These are phyloP conservation scores for Acipenser transmontanus DNA, from an alignment of 2,797 vertebrate genomes.

Conservation along the genomic window DNA sequence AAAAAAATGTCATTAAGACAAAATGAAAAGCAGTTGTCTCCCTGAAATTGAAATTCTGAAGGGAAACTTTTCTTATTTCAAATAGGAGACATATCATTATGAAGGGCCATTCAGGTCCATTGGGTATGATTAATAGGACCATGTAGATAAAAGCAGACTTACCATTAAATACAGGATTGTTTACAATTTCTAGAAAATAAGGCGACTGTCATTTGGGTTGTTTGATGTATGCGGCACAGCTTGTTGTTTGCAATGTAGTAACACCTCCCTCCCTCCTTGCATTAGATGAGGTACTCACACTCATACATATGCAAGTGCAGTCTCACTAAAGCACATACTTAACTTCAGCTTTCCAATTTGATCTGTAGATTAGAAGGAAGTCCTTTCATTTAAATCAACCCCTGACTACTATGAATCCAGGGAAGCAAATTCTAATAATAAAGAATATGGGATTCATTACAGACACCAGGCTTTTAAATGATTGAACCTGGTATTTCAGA, in stretches of 20 bases:
- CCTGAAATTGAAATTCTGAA: neutral
- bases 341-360: neutral
- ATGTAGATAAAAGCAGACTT: neutral
- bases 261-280: neutral
- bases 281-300: too few relatives aligned
- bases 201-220: neutral
- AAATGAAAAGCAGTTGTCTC: neutral
- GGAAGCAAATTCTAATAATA: too few relatives aligned
- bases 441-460: too few relatives aligned
- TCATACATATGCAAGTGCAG: too few relatives aligned
- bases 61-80: neutral
- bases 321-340: neutral
- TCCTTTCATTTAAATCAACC: neutral
- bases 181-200: neutral
- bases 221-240: neutral
- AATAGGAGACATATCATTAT: neutral
- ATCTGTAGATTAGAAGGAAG: neutral
- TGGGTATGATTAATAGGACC: neutral
- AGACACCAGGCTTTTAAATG: too few relatives aligned
- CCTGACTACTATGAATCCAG: neutral
- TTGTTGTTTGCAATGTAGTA: neutral
- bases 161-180: conserved; percentile 1
- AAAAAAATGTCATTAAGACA: neutral
- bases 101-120: neutral
- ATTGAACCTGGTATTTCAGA: too few relatives aligned